phyloP scores from a whole-genome alignment of 1,140 invertebrate species.

The Euborellia annulipes region DNA sequence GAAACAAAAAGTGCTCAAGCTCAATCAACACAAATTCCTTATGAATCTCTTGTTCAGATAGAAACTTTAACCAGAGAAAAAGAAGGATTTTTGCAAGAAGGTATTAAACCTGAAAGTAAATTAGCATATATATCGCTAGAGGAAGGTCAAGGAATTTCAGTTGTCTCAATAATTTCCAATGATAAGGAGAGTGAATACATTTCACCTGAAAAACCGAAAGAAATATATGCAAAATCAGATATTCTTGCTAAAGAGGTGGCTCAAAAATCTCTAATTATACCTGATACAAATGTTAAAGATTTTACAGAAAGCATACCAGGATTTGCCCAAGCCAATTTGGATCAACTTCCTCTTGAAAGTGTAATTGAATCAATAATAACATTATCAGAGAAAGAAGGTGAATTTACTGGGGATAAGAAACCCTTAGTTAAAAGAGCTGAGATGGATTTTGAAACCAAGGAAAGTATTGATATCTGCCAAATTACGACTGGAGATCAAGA shows the following conservation, averaged over 20 bases:
- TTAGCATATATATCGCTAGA: constrained; percentile 8
- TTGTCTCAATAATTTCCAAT: constrained; percentile 1
- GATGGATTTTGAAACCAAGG: constrained; percentile 29
- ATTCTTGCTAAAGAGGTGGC: constrained; percentile 10
- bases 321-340: constrained; percentile 14
- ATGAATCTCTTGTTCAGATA: constrained; percentile 1
- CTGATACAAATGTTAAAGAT: constrained; percentile 11
- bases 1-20: background rate
- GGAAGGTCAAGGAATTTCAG: constrained; percentile 7
- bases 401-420: constrained; percentile 24
- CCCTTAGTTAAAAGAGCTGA: constrained; percentile 27
- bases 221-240: constrained; percentile 4
- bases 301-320: constrained; percentile 14
- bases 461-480: constrained; percentile 31
- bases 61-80: constrained; percentile 5
- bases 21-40: constrained; percentile 4
- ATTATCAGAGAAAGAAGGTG: constrained; percentile 33
- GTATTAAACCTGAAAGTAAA: constrained; percentile 8
- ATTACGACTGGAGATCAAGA: constrained; percentile 36
- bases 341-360: constrained; percentile 20
- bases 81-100: constrained; percentile 10
- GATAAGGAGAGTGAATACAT: constrained; percentile 4
- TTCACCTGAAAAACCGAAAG: constrained; percentile 3
- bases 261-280: constrained; percentile 8
- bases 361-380: constrained; percentile 17